Base-by-base conservation (phyloP, 2,797 vertebrate species). In the Glyptemys insculpta region DNA sequence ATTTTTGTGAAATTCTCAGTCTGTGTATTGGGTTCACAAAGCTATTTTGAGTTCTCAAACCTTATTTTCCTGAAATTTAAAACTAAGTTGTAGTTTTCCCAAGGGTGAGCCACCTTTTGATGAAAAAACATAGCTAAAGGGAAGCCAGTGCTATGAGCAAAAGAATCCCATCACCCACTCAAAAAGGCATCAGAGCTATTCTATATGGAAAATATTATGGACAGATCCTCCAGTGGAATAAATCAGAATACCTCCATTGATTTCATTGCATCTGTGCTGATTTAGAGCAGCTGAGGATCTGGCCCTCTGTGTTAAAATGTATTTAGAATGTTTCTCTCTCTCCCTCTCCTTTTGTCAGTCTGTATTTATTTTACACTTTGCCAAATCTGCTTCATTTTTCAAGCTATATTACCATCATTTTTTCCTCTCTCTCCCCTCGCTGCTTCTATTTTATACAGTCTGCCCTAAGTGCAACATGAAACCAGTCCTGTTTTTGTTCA, bases 401-500 rank as follows among this genome's bases (percentile, higher is more conserved):
- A 10, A 86, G 15, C 44, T 79, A 78, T 25, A n/a, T 72, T 41
- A 87, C 76, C 8, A 25, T 31, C 53, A 41, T 56, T 54, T 34
- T 93, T 88, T 88, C 81, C 54, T 87, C 89, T 92, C 78, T 92
- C 41, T 31, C 81, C 59, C 54, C 80, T 52, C 90, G n/a, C 4
- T 89, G 15, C 34, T 41, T 82, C n/a, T 54, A 12, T 74, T 56
- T 31, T 90, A 81, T 31, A 83, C 37, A 86, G 34, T 12, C n/a
- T 85, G 90, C 91, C 79, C 80, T 56, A 84, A 89, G 83, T 19
- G 88, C 10, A 76, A 11, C 3, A 27, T 72, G 54, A 93, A 88
- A 6, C 68, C 74, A 14, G 10, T 65, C 27, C 79, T 92, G 91
- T 89, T 2, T 57, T 91, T 95, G 74, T 89, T 84, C 91, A 97